phyloP scores from a whole-genome alignment of 1,140 invertebrate genomes.

The Bacillus rossius region DNA sequence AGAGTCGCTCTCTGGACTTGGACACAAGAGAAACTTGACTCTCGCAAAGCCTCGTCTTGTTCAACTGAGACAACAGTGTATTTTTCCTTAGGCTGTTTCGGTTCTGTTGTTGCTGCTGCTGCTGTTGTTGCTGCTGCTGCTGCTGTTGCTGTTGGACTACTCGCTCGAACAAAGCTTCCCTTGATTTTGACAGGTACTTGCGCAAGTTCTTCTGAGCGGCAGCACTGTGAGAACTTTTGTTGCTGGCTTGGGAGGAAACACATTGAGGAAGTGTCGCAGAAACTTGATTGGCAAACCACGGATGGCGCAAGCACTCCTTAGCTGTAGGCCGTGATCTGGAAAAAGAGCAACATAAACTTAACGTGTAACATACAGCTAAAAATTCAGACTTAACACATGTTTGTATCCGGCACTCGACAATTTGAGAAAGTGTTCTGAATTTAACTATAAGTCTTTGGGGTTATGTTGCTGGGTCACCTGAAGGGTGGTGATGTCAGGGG shows the following conservation, averaged over 20 bases:
- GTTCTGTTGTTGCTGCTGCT: constrained; percentile 34
- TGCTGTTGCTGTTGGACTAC: constrained; percentile 45
- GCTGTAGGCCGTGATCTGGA: constrained; percentile 45
- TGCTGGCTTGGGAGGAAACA: constrained; percentile 25
- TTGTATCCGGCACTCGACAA: too few species aligned
- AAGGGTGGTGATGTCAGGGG: too few species aligned
- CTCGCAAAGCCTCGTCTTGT: constrained; percentile 41
- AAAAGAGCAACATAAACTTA: background rate
- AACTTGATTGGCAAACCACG: constrained; percentile 44
- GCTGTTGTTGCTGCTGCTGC: constrained; percentile 34
- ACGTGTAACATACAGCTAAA: too few species aligned
- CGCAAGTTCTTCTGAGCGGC: constrained; percentile 30
- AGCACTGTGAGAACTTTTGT: background rate
- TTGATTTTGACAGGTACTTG: constrained; percentile 50
- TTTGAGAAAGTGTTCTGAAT: too few species aligned
- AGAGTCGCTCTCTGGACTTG: constrained; percentile 42
- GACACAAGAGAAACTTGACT: constrained; percentile 48
- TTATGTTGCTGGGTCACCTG: too few species aligned
- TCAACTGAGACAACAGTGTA: constrained; percentile 42
- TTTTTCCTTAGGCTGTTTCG: constrained; percentile 37
- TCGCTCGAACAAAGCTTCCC: constrained; percentile 50
- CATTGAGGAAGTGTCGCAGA: constrained; percentile 25
- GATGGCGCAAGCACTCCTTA: constrained; percentile 52
- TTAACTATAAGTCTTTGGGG: too few species aligned
- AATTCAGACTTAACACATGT: too few species aligned